Percentiles rank a stretch among this genome's conserved stretches.
These are phyloP conservation scores for Noctua janthe DNA, from an alignment of 2,888 invertebrate genomes.

Conservation along the genomic window DNA sequence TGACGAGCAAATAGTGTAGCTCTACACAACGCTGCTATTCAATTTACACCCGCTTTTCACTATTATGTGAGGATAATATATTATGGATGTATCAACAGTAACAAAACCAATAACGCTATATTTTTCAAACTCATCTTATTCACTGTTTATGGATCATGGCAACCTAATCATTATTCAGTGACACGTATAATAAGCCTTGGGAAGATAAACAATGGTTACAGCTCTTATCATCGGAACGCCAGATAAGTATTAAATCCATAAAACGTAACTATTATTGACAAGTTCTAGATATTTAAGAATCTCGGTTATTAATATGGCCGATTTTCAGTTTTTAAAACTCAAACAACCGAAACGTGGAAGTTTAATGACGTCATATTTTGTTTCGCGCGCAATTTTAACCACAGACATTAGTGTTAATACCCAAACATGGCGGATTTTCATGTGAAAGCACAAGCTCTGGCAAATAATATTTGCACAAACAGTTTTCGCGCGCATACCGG, in stretches of 20 bases:
- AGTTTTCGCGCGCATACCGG: conserved; percentile 34
- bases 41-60: conserved; percentile 61
- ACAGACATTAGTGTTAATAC: conserved; percentile 41
- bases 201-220: conserved; percentile 62
- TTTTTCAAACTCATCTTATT: conserved; percentile 27
- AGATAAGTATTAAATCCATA: conserved; percentile 57
- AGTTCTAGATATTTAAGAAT: conserved; percentile 23
- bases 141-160: conserved; percentile 22
- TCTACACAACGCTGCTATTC: conserved; percentile 48
- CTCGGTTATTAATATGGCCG: background rate
- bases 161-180: conserved; percentile 55
- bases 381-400: conserved; percentile 37
- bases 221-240: conserved; percentile 48
- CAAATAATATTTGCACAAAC: conserved; percentile 41
- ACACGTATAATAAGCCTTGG: conserved; percentile 55
- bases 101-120: conserved; percentile 18
- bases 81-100: conserved; percentile 21
- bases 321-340: conserved; percentile 29
- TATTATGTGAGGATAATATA: conserved; percentile 51
- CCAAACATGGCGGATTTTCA: conserved; percentile 37
- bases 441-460: conserved; percentile 27
- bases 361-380: conserved; percentile 38
- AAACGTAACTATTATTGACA: conserved; percentile 55
- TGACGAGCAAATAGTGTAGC: conserved; percentile 63
- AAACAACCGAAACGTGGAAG: conserved; percentile 37